Percentiles rank a stretch among this genome's conserved stretches.
These are phyloP conservation scores for Tetramorium simillimum DNA, from an alignment of 1,140 invertebrate species.

Conservation along the genomic window DNA sequence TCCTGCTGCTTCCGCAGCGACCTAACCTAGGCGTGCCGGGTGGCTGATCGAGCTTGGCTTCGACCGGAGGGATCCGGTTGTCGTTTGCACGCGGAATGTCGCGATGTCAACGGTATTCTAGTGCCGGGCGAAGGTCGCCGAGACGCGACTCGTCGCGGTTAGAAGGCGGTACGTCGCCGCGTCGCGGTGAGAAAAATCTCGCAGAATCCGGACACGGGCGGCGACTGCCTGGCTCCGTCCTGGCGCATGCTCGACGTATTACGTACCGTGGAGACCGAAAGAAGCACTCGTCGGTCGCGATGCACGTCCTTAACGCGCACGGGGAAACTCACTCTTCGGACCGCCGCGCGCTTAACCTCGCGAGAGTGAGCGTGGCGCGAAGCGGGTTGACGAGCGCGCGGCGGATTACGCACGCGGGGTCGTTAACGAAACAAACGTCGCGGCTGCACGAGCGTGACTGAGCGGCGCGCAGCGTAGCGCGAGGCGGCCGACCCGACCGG, in stretches of 20 bases:
- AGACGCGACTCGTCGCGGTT: slow-evolving; percentile 2
- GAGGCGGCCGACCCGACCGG: neutral
- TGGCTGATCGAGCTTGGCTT: neutral
- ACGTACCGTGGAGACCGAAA: neutral
- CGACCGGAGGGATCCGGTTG: too few species aligned
- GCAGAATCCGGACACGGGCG: slow-evolving; percentile 39
- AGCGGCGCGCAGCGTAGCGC: neutral
- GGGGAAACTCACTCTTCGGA: neutral
- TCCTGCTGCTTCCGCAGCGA: neutral
- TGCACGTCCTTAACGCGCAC: neutral
- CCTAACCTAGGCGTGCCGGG: slow-evolving; percentile 40
- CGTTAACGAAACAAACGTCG: neutral
- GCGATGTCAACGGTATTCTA: neutral
- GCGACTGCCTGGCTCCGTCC: neutral
- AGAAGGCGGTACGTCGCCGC: neutral
- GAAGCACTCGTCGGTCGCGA: neutral
- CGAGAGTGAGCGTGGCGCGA: neutral
- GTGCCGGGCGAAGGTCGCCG: neutral
- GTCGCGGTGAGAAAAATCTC: neutral
- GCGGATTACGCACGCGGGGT: neutral
- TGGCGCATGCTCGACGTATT: slow-evolving; percentile 52
- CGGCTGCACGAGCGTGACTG: slow-evolving; percentile 40
- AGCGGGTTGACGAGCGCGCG: slow-evolving; percentile 18
- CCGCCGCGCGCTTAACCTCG: slow-evolving; percentile 43
- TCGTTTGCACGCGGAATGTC: neutral